Conservation (phyloP, 1,140 invertebrate species). For the Cyclargus thomasi region DNA sequence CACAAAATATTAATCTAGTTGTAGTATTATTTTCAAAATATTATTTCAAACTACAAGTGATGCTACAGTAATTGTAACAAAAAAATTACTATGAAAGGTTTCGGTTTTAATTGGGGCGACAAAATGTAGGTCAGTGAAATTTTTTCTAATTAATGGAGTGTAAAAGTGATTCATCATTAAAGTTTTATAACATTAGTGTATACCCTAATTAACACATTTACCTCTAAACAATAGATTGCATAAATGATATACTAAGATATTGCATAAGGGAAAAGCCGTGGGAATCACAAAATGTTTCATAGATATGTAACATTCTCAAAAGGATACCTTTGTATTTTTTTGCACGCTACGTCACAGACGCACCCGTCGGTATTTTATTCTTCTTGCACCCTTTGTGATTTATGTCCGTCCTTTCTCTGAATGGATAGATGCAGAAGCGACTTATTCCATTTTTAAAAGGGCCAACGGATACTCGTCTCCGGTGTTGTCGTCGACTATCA, state of each 20-base stretch:
- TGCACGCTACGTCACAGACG: constrained; percentile 38
- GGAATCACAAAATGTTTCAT: constrained; percentile 13
- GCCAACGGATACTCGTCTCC: constrained; percentile 62
- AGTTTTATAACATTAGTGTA: not conserved
- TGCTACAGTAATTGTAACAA: not conserved
- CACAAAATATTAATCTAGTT: too few relatives aligned
- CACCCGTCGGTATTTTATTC: constrained; percentile 34
- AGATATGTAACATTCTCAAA: constrained; percentile 33
- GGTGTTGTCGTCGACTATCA: constrained; percentile 56
- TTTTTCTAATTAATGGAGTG: not conserved
- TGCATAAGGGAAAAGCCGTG: constrained; percentile 8
- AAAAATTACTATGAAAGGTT: not conserved
- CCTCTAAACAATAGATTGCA: constrained; percentile 3
- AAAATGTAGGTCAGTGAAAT: constrained; percentile 6
- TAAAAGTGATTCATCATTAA: not conserved
- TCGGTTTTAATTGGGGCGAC: not conserved
- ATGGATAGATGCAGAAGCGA: constrained; percentile 42
- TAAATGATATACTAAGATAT: constrained; percentile 7
- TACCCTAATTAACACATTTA: constrained; percentile 3
- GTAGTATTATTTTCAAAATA: not conserved
- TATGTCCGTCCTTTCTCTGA: constrained; percentile 44
- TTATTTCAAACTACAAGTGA: not conserved
- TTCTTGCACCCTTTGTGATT: constrained; percentile 57
- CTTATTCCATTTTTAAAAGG: constrained; percentile 60
- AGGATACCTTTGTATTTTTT: constrained; percentile 44